phyloP scores from a whole-genome alignment of 2,113 vertebrate species.

The Hemicordylus capensis region DNA sequence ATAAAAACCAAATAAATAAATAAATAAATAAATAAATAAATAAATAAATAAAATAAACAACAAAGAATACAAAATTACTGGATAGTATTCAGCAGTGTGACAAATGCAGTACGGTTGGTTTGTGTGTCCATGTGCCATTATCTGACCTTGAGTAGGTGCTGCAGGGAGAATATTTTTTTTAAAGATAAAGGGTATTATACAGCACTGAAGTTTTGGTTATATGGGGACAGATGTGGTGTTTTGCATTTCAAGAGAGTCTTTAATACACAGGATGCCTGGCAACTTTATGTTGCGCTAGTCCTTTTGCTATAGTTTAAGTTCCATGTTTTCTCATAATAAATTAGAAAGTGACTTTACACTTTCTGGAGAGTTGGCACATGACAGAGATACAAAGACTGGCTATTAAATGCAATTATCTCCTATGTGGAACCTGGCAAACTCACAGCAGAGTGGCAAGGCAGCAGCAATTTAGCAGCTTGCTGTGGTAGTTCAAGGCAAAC shows the following conservation, averaged over 20 bases:
- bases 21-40: too few relatives aligned
- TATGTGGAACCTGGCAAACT: background rate
- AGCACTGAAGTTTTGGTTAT: background rate
- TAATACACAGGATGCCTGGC: background rate
- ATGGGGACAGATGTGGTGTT: background rate
- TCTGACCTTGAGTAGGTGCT: background rate
- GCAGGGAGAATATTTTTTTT: background rate
- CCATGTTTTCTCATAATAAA: background rate
- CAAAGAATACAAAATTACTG: too few relatives aligned
- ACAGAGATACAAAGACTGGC: background rate
- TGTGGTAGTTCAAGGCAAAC: background rate
- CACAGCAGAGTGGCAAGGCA: background rate
- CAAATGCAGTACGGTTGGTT: background rate
- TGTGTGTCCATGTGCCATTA: background rate
- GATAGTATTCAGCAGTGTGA: too few relatives aligned
- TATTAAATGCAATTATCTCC: background rate
- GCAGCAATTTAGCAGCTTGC: background rate
- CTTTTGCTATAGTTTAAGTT: background rate
- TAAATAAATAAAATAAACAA: too few relatives aligned
- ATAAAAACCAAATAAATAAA: too few relatives aligned
- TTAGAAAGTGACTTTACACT: background rate
- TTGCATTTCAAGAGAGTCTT: background rate
- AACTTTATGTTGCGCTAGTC: background rate
- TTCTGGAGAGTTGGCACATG: background rate
- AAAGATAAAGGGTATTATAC: background rate